phyloP scores from a whole-genome alignment of 2,888 invertebrate species.

The Melieria crassipennis region DNA sequence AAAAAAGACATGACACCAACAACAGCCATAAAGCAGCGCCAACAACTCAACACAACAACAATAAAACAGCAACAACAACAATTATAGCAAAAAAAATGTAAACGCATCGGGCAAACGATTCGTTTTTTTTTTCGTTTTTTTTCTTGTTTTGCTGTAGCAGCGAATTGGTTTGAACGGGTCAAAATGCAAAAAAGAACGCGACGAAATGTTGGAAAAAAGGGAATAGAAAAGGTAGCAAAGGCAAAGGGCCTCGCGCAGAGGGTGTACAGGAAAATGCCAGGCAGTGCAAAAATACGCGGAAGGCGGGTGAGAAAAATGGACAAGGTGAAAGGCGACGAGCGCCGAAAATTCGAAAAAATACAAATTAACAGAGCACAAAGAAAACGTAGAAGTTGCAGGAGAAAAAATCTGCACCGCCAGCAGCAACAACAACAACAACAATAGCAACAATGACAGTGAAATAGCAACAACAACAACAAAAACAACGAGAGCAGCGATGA shows the following conservation, averaged over 20 bases:
- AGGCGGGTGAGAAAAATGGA: not conserved
- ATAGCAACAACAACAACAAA: conserved; percentile 17
- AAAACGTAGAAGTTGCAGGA: not conserved
- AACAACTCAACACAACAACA: conserved; percentile 3
- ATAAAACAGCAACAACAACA: conserved; percentile 13
- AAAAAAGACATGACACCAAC: conserved; percentile 26
- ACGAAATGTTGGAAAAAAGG: conserved; percentile 8
- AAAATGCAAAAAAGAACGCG: conserved; percentile 26
- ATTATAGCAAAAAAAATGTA: conserved; percentile 7
- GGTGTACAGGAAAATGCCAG: too few relatives aligned
- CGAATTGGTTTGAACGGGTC: conserved; percentile 32
- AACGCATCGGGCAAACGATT: conserved; percentile 16
- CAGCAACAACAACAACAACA: conserved; percentile 25
- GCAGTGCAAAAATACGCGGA: not conserved
- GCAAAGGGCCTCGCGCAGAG: not conserved
- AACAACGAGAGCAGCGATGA: conserved; percentile 1
- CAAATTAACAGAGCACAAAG: conserved; percentile 15
- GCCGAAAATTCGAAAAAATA: conserved; percentile 10
- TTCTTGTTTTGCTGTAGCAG: not conserved
- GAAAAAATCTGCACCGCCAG: not conserved
- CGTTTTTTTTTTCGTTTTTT: not conserved
- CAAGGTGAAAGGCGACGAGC: not conserved
- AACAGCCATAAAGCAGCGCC: not conserved
- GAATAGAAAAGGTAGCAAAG: not conserved
- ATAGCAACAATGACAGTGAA: conserved; percentile 5